These are phyloP conservation scores for Galerucella calmariensis DNA, from an alignment of 2,888 invertebrate genomes.

Conservation along the genomic window DNA sequence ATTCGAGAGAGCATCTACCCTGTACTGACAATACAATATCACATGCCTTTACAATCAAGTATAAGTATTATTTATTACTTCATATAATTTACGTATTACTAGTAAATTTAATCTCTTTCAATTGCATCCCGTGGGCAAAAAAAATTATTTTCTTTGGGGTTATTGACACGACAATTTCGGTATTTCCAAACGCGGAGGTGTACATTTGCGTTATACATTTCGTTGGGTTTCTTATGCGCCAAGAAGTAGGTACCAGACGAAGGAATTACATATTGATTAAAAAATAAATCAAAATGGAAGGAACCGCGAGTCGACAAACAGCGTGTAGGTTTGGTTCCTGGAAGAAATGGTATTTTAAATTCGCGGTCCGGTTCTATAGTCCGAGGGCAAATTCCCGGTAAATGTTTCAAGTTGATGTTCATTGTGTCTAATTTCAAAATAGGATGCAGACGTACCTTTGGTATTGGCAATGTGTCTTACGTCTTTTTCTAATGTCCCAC, in stretches of 20 bases:
- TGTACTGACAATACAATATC: too few species aligned
- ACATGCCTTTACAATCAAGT: too few species aligned
- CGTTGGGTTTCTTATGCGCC: slow-evolving; percentile 4
- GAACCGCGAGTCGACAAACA: slow-evolving; percentile 27
- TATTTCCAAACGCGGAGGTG: not conserved
- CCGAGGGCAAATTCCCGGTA: not conserved
- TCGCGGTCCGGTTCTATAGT: slow-evolving; percentile 25
- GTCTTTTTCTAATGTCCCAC: too few species aligned
- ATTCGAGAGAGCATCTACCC: too few species aligned
- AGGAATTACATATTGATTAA: slow-evolving; percentile 25
- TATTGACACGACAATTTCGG: slow-evolving; percentile 2
- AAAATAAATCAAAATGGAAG: slow-evolving; percentile 32
- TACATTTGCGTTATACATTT: not conserved
- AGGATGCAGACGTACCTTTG: too few species aligned
- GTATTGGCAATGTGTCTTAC: too few species aligned
- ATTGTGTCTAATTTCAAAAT: too few species aligned
- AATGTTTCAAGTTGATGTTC: not conserved
- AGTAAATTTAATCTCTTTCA: not conserved
- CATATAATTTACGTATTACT: too few species aligned
- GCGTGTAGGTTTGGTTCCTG: slow-evolving; percentile 34
- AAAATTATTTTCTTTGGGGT: not conserved
- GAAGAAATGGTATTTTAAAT: slow-evolving; percentile 28
- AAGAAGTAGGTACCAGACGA: slow-evolving; percentile 14
- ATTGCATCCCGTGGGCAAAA: not conserved
- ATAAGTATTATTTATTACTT: too few species aligned